Evolutionary conservation across 2,797 vertebrate genomes (phyloP).

Genomic region (Cheirogaleus major): DNA sequence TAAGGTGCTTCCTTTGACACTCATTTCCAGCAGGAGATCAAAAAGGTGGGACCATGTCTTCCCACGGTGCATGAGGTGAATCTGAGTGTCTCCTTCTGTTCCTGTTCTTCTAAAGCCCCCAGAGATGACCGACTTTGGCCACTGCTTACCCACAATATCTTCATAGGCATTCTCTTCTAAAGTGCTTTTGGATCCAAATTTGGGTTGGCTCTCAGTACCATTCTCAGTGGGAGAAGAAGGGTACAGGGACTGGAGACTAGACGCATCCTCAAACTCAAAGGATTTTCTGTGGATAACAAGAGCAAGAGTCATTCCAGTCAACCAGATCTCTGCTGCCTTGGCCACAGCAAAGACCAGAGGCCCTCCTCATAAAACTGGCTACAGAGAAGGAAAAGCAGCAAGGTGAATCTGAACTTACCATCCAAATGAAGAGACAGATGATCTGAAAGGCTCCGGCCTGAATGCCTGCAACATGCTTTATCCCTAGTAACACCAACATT

Average conservation of each 20-base stretch:
- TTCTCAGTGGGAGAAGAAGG: conserved; percentile 94
- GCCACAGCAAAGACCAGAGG: not conserved
- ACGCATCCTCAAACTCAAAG: conserved; percentile 95
- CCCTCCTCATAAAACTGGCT: not conserved
- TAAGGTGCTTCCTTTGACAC: not conserved
- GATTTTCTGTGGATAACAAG: conserved; percentile 90
- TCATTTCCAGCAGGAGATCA: not conserved
- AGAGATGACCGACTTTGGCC: not conserved
- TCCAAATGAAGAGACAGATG: not conserved
- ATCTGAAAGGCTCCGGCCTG: not conserved
- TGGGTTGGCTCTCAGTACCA: conserved; percentile 91
- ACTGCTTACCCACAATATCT: conserved; percentile 96
- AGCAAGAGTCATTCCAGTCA: conserved; percentile 42
- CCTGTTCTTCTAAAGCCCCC: not conserved
- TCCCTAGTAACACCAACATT: not conserved
- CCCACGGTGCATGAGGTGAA: not conserved
- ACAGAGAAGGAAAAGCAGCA: not conserved
- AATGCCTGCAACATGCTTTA: not conserved
- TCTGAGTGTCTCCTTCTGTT: not conserved
- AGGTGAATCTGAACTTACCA: not conserved
- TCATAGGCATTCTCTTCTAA: conserved; percentile 99
- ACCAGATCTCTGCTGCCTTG: not conserved
- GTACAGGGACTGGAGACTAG: conserved; percentile 92
- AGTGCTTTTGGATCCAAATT: conserved; percentile 96
- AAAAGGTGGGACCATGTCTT: not conserved